phyloP scores from a whole-genome alignment of 2,113 vertebrate species.

The Mesoclemmys tuberculata region DNA sequence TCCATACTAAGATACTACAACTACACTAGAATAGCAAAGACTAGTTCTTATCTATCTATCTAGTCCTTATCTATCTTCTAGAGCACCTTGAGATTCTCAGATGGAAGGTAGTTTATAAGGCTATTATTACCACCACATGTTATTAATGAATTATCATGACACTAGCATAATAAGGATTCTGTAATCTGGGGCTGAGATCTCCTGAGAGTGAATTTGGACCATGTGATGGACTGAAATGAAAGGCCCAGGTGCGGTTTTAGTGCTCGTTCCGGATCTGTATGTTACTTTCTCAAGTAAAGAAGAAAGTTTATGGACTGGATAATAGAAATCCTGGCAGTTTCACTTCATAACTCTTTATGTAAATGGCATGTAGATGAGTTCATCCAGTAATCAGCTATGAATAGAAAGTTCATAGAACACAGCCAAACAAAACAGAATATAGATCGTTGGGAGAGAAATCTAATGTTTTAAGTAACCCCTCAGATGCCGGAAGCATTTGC shows the following conservation, averaged over 20 bases:
- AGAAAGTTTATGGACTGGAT: background rate
- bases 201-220: background rate
- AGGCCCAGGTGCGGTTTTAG: background rate
- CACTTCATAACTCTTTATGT: constrained; percentile 25
- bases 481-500: background rate
- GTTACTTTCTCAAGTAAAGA: background rate
- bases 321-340: background rate
- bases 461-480: background rate
- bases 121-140: background rate
- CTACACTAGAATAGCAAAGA: background rate
- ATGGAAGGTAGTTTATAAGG: background rate
- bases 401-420: constrained; percentile 55
- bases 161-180: background rate
- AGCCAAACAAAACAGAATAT: constrained; percentile 21
- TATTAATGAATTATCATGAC: background rate
- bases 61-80: background rate
- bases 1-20: background rate
- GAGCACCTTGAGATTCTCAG: background rate
- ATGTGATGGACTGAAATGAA: background rate
- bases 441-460: background rate
- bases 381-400: constrained; percentile 56
- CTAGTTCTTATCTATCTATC: too few species aligned
- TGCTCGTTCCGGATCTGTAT: background rate
- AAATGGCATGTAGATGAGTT: background rate
- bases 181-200: background rate